phyloP scores from a whole-genome alignment of 53 echinoderm and acorn worm genomes.

The Zoroaster sp. region DNA sequence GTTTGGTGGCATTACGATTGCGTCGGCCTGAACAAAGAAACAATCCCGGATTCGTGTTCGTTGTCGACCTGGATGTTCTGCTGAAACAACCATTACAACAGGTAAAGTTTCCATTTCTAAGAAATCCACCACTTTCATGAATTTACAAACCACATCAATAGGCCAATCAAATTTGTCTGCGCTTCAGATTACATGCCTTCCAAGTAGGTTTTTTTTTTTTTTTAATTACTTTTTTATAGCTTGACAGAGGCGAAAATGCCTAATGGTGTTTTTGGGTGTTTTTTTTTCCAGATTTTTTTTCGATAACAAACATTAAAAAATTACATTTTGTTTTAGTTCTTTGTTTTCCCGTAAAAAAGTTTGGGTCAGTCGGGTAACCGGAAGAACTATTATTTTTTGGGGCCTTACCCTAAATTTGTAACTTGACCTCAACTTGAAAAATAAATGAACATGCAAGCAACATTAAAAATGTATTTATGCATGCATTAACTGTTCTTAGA shows the following conservation, averaged over 20 bases:
- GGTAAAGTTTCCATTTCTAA: background rate
- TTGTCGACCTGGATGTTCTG: conserved; percentile 17
- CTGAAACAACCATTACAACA: background rate
- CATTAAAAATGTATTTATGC: background rate
- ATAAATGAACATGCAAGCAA: too few relatives aligned
- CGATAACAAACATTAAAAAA: too few relatives aligned
- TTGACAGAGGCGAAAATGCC: background rate
- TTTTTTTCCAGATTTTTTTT: background rate
- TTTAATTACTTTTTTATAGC: background rate
- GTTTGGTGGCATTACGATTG: background rate
- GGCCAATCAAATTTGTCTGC: too few relatives aligned
- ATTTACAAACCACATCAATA: background rate
- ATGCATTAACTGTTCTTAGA: background rate
- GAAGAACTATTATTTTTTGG: too few relatives aligned
- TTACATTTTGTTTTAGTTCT: too few relatives aligned
- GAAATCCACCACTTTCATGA: background rate
- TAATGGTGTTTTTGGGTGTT: background rate
- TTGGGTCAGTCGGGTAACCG: too few relatives aligned
- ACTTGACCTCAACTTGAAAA: too few relatives aligned
- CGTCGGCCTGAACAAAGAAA: background rate
- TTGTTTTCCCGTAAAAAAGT: too few relatives aligned
- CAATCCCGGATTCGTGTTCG: background rate
- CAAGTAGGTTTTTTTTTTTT: too few relatives aligned
- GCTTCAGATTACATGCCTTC: too few relatives aligned
- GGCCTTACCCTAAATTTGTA: too few relatives aligned